A percentile compares a stretch with the other conserved stretches of the same genome.
These are phyloP conservation scores for Tychaedon coryphoeus DNA, from an alignment of 2,113 vertebrate genomes.

Conservation along the genomic window DNA sequence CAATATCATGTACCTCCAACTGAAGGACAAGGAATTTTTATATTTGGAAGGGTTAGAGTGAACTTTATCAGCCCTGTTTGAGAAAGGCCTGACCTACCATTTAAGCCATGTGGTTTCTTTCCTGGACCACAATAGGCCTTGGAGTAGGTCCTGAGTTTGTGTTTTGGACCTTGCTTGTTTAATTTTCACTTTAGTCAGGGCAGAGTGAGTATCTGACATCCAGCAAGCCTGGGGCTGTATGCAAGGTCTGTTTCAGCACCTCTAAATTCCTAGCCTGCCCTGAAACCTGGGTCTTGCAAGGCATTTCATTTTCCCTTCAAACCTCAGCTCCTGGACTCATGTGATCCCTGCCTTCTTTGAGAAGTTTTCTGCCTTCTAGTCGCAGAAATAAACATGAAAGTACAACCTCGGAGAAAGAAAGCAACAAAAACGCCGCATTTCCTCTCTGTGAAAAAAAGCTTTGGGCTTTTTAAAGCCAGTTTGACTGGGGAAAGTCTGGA, in stretches of 20 bases:
- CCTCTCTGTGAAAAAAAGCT: accelerated
- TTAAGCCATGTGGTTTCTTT: background rate
- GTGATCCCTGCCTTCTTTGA: background rate
- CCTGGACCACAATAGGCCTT: background rate
- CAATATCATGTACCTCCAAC: background rate
- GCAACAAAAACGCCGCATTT: background rate
- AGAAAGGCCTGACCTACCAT: background rate
- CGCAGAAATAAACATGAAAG: background rate
- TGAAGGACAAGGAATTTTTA: background rate
- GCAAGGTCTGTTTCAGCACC: background rate
- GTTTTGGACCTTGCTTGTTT: background rate
- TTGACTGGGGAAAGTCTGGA: background rate
- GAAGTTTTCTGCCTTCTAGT: background rate
- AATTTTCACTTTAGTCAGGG: background rate
- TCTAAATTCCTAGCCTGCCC: background rate
- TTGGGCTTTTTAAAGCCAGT: background rate
- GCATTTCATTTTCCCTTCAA: background rate
- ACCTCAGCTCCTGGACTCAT: background rate
- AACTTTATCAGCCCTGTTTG: background rate
- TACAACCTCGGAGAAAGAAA: background rate
- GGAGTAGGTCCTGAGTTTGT: background rate
- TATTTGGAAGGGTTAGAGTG: background rate
- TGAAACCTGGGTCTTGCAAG: background rate
- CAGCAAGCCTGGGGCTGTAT: background rate
- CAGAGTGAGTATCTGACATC: background rate